phyloP scores from a whole-genome alignment of 2,113 vertebrate species.

The Eulacestoma nigropectus region DNA sequence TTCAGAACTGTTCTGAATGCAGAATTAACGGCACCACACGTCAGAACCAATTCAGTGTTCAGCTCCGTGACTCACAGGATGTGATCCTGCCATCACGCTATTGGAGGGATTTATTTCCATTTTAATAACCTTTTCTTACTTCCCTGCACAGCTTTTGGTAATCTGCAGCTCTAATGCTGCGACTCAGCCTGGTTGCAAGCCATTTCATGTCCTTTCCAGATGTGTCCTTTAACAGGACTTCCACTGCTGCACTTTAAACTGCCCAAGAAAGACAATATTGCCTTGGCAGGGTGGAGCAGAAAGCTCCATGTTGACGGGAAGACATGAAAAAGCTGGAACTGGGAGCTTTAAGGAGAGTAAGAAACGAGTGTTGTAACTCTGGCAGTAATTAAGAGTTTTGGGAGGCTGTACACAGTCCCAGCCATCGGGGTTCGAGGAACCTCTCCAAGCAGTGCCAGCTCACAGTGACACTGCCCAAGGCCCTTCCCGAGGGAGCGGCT shows the following conservation, averaged over 20 bases:
- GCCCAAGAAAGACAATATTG: background rate
- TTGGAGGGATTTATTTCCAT: background rate
- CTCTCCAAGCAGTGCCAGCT: background rate
- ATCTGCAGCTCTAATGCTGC: background rate
- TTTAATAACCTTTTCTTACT: background rate
- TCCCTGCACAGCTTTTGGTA: background rate
- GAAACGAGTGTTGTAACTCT: background rate
- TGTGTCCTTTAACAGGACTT: background rate
- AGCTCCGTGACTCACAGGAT: background rate
- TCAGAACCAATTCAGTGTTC: background rate
- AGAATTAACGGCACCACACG: background rate
- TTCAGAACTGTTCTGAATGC: background rate
- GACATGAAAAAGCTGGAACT: background rate
- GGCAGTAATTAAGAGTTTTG: background rate
- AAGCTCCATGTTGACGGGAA: background rate
- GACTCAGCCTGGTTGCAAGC: background rate
- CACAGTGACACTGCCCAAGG: background rate
- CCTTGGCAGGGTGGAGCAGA: background rate
- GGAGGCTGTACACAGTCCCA: background rate
- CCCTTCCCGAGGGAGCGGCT: background rate
- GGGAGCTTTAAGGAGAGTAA: background rate
- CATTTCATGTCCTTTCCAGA: background rate
- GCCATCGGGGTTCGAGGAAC: background rate
- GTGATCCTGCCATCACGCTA: rapidly evolving
- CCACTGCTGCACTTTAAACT: background rate